Percentiles rank a stretch among this genome's conserved stretches.
Conservation (phyloP, 2,888 invertebrate species). For the Torymus texanus region DNA sequence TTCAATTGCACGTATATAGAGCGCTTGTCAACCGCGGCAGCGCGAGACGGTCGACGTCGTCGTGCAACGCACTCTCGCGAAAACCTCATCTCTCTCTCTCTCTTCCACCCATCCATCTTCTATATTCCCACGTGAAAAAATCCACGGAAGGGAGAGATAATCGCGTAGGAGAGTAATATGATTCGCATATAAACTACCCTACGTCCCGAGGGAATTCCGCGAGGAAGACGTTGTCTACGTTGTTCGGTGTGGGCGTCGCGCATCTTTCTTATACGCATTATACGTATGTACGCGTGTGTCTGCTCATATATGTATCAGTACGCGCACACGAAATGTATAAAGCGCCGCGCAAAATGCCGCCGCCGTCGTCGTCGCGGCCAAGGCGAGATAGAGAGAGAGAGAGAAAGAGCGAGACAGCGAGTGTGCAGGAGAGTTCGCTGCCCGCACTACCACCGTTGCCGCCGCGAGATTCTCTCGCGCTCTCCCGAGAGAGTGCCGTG, state of each 20-base stretch:
- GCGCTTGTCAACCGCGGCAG: no score
- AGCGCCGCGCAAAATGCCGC: slow-evolving; percentile 54
- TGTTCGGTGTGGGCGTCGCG: slow-evolving; percentile 24
- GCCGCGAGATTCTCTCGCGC: slow-evolving; percentile 34
- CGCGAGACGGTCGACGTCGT: not conserved
- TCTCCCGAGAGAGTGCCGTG: slow-evolving; percentile 14
- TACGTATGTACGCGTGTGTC: not conserved
- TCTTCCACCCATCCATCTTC: not conserved
- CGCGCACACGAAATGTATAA: slow-evolving; percentile 11
- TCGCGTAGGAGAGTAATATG: no score
- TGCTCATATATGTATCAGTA: not conserved
- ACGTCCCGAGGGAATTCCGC: slow-evolving; percentile 1
- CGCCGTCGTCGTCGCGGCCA: slow-evolving; percentile 32
- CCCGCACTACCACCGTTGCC: slow-evolving; percentile 22
- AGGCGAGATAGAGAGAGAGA: slow-evolving; percentile 53
- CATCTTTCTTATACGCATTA: not conserved
- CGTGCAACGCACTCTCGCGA: slow-evolving; percentile 39
- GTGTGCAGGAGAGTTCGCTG: slow-evolving; percentile 51
- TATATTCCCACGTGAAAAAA: slow-evolving; percentile 1
- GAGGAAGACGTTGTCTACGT: not conserved
- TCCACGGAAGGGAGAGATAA: not conserved
- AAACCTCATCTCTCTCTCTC: slow-evolving; percentile 8
- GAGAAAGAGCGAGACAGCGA: slow-evolving; percentile 36
- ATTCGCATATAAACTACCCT: no score
- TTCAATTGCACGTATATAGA: no score